These are phyloP conservation scores for Drosophila sordidula DNA, from an alignment of 2,888 invertebrate genomes.

Conservation along the genomic window DNA sequence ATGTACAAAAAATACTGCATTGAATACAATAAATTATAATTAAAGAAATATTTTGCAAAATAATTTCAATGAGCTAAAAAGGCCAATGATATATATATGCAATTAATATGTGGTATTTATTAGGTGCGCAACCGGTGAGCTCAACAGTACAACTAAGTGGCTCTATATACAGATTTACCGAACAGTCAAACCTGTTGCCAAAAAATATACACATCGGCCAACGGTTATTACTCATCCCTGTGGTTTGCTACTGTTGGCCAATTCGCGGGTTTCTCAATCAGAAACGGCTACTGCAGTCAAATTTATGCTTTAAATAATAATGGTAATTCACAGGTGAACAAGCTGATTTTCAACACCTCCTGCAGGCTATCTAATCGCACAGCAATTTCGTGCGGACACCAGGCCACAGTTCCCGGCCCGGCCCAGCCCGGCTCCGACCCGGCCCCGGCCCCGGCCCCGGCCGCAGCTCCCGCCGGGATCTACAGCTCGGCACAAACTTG, in stretches of 20 bases:
- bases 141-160: too few relatives aligned
- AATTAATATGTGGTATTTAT: too few relatives aligned
- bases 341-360: slow-evolving; percentile 79
- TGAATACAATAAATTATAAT: too few relatives aligned
- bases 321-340: slow-evolving; percentile 75
- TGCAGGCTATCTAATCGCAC: slow-evolving; percentile 77
- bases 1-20: too few relatives aligned
- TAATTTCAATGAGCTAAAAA: too few relatives aligned
- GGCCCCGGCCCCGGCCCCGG: slow-evolving; percentile 8
- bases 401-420: slow-evolving; percentile 9
- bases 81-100: too few relatives aligned
- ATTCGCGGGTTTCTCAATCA: background rate
- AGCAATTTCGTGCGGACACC: slow-evolving; percentile 63
- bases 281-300: slow-evolving; percentile 42
- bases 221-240: slow-evolving; percentile 18
- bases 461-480: slow-evolving; percentile 7
- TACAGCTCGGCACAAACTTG: slow-evolving; percentile 23
- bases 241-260: slow-evolving; percentile 32
- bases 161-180: too few relatives aligned
- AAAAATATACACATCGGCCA: slow-evolving; percentile 2
- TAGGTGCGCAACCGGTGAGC: too few relatives aligned
- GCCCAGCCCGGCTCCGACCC: background rate
- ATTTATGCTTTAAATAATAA: slow-evolving; percentile 76
- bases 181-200: background rate
- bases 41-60: too few relatives aligned